Conservation (phyloP, 2,113 vertebrate species). For the Trachemys scripta region DNA sequence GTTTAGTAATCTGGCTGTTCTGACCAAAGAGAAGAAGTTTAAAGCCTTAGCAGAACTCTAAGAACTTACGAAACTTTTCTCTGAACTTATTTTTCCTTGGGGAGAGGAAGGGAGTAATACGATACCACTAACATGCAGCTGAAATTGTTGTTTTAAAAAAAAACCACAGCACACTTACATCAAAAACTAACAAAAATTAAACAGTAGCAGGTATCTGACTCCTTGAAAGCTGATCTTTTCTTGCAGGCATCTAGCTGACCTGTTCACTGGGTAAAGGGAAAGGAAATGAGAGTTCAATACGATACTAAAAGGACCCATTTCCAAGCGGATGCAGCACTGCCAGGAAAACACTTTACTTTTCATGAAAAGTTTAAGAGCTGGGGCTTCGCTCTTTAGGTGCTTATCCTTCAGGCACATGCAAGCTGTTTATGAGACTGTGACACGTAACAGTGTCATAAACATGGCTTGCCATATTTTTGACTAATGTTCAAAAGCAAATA, state of each 20-base stretch:
- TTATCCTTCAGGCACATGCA: background rate
- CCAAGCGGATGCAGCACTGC: background rate
- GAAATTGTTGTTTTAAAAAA: background rate
- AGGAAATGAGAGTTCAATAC: background rate
- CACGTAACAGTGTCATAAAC: background rate
- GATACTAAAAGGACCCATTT: background rate
- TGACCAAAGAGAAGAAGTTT: background rate
- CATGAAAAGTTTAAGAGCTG: background rate
- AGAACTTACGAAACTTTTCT: conserved; percentile 4
- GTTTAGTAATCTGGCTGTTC: background rate
- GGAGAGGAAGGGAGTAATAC: background rate
- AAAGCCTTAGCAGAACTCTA: conserved; percentile 5
- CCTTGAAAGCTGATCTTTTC: background rate
- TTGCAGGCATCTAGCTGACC: background rate
- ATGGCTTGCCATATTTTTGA: background rate
- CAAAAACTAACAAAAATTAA: background rate
- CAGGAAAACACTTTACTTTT: background rate
- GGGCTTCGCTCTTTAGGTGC: background rate
- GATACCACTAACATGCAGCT: background rate
- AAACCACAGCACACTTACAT: background rate
- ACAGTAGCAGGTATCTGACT: background rate
- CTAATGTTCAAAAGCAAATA: background rate
- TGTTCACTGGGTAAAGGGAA: background rate
- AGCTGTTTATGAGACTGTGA: background rate
- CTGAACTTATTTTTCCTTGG: conserved; percentile 2